Conservation (phyloP, 2,113 vertebrate species). For the Hepsetus odoe region DNA sequence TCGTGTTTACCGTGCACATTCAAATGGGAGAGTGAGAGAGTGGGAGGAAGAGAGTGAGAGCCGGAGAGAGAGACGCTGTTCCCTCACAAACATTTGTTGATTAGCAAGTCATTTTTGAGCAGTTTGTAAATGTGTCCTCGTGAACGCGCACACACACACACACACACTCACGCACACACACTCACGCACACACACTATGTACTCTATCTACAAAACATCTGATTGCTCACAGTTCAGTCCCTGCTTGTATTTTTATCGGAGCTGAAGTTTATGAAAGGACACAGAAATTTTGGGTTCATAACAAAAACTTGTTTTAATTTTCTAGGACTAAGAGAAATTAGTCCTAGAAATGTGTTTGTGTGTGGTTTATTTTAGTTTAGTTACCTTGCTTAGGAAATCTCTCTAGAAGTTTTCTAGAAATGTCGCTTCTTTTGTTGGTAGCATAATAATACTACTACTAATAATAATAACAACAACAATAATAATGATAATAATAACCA, state of each 20-base stretch:
- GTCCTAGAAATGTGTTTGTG: too few species aligned
- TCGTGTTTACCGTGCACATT: background rate
- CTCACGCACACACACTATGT: too few species aligned
- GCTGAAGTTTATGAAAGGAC: background rate
- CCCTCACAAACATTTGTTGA: constrained; percentile 16
- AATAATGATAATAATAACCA: too few species aligned
- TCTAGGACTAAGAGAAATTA: too few species aligned
- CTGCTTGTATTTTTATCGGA: background rate
- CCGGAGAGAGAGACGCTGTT: background rate
- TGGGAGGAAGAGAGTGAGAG: background rate
- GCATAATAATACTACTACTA: too few species aligned
- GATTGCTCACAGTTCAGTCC: background rate
- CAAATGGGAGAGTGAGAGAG: background rate
- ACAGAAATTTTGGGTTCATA: background rate
- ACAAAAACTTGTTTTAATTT: background rate
- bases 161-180: too few species aligned
- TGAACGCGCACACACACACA: too few species aligned
- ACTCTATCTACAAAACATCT: background rate
- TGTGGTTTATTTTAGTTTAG: too few species aligned
- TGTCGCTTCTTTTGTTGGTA: too few species aligned
- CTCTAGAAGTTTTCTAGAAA: too few species aligned
- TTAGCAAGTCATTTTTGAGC: constrained; percentile 34
- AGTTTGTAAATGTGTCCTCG: constrained; percentile 17
- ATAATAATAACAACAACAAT: too few species aligned
- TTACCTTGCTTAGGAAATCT: too few species aligned